phyloP scores from a whole-genome alignment of 2,888 invertebrate genomes.

The Beris chalybata region DNA sequence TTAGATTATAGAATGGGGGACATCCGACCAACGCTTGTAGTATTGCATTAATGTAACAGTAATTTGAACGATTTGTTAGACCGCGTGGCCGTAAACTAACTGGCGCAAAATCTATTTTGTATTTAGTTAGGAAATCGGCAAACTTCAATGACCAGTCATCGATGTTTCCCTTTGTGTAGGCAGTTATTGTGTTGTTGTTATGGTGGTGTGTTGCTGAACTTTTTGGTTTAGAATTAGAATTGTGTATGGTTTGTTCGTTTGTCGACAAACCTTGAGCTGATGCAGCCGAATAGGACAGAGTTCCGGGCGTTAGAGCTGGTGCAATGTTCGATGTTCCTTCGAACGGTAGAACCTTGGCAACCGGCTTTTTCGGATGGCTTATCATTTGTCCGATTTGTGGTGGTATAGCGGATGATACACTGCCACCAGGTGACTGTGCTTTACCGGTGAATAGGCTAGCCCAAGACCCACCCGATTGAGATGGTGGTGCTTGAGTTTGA shows the following conservation, averaged over 20 bases:
- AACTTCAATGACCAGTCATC: constrained; percentile 56
- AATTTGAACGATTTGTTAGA: constrained; percentile 89
- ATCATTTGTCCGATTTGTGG: constrained; percentile 33
- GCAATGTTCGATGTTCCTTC: constrained; percentile 50
- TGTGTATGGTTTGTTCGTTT: constrained; percentile 18
- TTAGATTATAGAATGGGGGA: constrained; percentile 91
- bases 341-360: constrained; percentile 65
- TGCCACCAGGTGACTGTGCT: constrained; percentile 32
- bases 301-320: constrained; percentile 48
- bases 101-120: constrained; percentile 76
- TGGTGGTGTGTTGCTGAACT: constrained; percentile 26
- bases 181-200: constrained; percentile 20
- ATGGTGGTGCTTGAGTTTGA: constrained; percentile 40
- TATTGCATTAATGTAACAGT: constrained; percentile 95
- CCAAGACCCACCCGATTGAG: constrained; percentile 60
- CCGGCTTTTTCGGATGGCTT: constrained; percentile 59
- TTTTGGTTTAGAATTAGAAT: constrained; percentile 32
- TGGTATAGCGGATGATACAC: constrained; percentile 22
- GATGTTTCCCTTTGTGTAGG: constrained; percentile 32
- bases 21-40: constrained; percentile 92
- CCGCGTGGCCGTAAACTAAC: constrained; percentile 86
- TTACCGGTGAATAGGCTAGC: constrained; percentile 65
- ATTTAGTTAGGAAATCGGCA: constrained; percentile 74
- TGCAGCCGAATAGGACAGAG: constrained; percentile 55
- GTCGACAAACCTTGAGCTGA: constrained; percentile 52